Evolutionary conservation across 2,888 invertebrate genomes (phyloP).

Genomic region (Apotomis turbidana): DNA sequence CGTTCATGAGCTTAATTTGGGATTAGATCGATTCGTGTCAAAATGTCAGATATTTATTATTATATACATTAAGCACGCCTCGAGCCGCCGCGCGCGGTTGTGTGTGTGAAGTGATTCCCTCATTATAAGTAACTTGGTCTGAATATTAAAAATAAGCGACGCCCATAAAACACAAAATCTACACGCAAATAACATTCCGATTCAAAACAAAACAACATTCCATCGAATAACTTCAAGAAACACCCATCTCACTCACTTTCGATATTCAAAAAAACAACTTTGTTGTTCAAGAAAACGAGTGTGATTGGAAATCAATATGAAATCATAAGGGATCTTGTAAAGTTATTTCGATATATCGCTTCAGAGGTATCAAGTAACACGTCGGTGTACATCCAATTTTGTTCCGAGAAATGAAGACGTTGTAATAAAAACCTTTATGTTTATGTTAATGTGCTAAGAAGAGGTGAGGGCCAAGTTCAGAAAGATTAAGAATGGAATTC

Average conservation of each 20-base stretch:
- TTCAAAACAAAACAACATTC: constrained; percentile 7
- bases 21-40: too few relatives aligned
- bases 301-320: background rate
- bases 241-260: background rate
- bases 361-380: constrained; percentile 31
- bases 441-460: constrained; percentile 14
- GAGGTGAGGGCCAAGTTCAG: constrained; percentile 29
- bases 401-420: constrained; percentile 40
- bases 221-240: constrained; percentile 9
- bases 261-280: background rate
- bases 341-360: constrained; percentile 5
- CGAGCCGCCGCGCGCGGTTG: too few relatives aligned
- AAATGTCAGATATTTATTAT: too few relatives aligned
- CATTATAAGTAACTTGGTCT: too few relatives aligned
- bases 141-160: background rate
- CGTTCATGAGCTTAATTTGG: too few relatives aligned
- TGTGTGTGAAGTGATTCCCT: too few relatives aligned
- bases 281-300: background rate
- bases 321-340: background rate
- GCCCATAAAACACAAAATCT: constrained; percentile 19
- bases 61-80: too few relatives aligned
- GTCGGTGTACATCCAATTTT: constrained; percentile 36
- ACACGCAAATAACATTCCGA: constrained; percentile 19
- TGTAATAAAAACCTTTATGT: constrained; percentile 35
- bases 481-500: too few relatives aligned